phyloP scores from a whole-genome alignment of 2,113 vertebrate genomes.

The Cepphus grylle region DNA sequence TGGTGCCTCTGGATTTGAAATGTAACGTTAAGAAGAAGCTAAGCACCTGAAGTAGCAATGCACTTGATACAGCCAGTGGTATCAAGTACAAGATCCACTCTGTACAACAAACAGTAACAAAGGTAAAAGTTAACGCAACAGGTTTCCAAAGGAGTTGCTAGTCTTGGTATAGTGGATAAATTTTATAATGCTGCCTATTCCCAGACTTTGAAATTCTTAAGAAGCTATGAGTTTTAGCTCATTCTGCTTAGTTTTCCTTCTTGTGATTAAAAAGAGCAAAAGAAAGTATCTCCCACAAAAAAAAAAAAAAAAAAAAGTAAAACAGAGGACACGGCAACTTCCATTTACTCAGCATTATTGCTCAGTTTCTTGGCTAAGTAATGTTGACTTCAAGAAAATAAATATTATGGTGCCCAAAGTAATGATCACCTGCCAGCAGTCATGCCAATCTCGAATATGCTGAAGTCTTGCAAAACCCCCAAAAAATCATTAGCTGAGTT shows the following conservation, averaged over 20 bases:
- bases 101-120: neutral
- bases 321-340: neutral
- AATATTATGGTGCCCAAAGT: neutral
- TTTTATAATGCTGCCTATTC: neutral
- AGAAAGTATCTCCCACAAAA: neutral
- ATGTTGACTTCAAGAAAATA: neutral
- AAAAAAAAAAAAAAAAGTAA: neutral
- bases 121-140: neutral
- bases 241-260: neutral
- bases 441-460: neutral
- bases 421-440: neutral
- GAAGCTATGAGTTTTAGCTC: neutral
- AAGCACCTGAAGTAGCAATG: neutral
- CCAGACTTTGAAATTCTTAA: neutral
- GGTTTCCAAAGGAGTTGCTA: neutral
- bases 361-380: neutral
- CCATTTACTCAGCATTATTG: neutral
- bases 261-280: neutral
- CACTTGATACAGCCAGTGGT: neutral
- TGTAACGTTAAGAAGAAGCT: neutral
- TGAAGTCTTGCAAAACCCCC: neutral
- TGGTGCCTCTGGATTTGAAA: neutral
- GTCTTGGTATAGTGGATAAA: neutral
- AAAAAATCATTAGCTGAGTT: neutral
- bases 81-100: no score